A percentile compares a stretch with the other conserved stretches of the same genome.
Evolutionary conservation across 2,888 invertebrate species (phyloP).

Genomic region (Apamea crenata): DNA sequence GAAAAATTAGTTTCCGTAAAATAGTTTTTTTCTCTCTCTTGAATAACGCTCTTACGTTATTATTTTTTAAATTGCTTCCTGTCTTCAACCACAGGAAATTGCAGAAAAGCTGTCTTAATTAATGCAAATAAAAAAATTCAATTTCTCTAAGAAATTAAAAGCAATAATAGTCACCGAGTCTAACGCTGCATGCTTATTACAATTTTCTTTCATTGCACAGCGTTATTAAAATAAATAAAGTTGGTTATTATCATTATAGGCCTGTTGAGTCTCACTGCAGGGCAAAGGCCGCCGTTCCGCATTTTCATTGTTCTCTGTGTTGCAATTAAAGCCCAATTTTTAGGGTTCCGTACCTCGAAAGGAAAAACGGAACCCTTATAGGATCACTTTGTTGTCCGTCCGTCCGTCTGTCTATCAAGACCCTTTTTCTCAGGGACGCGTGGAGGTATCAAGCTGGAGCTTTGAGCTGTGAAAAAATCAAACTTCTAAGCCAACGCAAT

Average conservation of each 20-base stretch:
- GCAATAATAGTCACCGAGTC: not conserved
- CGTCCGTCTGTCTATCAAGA: no score
- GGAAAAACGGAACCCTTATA: no score
- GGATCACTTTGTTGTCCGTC: no score
- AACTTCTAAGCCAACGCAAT: no score
- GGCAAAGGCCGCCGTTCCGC: not conserved
- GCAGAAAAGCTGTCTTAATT: no score
- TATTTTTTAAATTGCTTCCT: conserved; percentile 15
- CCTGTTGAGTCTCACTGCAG: not conserved
- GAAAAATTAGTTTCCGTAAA: not conserved
- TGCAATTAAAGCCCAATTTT: not conserved
- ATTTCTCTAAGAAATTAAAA: not conserved
- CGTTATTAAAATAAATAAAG: not conserved
- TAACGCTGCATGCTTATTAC: not conserved
- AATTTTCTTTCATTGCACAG: not conserved
- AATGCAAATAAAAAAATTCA: not conserved
- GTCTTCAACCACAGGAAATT: conserved; percentile 4
- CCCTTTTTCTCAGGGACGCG: no score
- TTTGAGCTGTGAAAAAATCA: no score
- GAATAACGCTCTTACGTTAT: not conserved
- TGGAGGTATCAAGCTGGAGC: no score
- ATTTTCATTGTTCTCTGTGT: not conserved
- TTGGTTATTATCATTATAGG: not conserved
- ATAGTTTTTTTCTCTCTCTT: not conserved
- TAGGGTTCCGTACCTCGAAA: no score